A percentile compares a stretch with the other conserved stretches of the same genome.
phyloP scores from a whole-genome alignment of 2,113 vertebrate species.

The Pycnonotus jocosus region DNA sequence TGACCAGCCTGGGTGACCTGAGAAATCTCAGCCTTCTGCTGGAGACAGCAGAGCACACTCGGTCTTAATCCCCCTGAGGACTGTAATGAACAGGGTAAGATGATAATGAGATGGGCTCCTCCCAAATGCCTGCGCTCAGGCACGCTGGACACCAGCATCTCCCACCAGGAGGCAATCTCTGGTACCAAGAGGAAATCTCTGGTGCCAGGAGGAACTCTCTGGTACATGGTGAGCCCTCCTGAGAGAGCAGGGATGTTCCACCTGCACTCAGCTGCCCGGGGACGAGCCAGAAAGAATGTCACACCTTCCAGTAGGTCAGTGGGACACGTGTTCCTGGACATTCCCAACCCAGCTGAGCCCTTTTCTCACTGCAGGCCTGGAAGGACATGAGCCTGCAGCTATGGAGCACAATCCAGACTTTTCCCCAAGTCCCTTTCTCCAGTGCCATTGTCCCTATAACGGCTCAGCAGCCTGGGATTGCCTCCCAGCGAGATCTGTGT shows the following conservation, averaged over 20 bases:
- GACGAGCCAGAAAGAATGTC: not conserved
- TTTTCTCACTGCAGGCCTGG: not conserved
- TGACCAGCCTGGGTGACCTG: not conserved
- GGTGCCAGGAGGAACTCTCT: not conserved
- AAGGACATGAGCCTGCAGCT: not conserved
- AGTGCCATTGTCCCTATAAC: not conserved
- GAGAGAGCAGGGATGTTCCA: not conserved
- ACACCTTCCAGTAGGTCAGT: not conserved
- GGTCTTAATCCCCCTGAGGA: not conserved
- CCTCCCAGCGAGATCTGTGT: not conserved
- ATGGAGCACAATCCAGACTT: not conserved
- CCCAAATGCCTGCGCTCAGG: not conserved
- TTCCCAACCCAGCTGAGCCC: not conserved
- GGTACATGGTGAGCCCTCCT: accelerated
- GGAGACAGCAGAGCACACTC: accelerated
- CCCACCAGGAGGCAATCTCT: not conserved
- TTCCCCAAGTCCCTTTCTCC: not conserved
- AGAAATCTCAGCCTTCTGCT: not conserved
- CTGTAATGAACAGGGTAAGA: accelerated
- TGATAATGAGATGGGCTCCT: not conserved
- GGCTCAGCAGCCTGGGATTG: not conserved
- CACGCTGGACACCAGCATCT: accelerated
- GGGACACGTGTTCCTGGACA: accelerated
- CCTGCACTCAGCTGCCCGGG: not conserved
- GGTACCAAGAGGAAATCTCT: not conserved